Conservation (phyloP, 2,888 invertebrate species). For the Yponomeuta plumbellus region DNA sequence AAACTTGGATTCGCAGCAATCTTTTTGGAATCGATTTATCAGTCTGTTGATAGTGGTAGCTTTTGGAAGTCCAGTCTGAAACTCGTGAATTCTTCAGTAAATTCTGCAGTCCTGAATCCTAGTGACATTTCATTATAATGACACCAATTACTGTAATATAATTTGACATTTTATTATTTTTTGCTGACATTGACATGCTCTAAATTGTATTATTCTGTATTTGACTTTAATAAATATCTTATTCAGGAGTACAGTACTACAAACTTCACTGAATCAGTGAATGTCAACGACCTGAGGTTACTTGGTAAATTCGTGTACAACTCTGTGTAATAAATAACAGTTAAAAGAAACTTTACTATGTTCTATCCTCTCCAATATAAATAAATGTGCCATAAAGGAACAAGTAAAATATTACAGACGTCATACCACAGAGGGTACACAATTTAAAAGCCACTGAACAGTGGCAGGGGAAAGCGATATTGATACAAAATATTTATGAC, state of each 20-base stretch:
- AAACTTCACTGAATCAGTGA: no score
- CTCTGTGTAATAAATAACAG: no score
- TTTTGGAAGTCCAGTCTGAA: background rate
- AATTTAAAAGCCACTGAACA: slow-evolving; percentile 35
- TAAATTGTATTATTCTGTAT: no score
- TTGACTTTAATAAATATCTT: no score
- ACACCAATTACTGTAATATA: background rate
- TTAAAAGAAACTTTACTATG: no score
- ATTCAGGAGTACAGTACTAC: no score
- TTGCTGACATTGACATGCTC: no score
- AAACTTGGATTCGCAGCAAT: background rate
- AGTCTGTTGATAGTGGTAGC: background rate
- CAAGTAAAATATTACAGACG: slow-evolving; percentile 4
- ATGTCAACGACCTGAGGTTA: no score
- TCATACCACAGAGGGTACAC: background rate
- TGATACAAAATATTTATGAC: slow-evolving; percentile 65
- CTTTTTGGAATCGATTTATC: background rate
- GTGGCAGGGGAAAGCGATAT: slow-evolving; percentile 46
- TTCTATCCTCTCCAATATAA: no score
- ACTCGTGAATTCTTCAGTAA: slow-evolving; percentile 17
- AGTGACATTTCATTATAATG: background rate
- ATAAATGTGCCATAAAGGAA: no score
- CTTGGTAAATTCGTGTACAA: no score
- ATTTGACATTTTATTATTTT: no score
- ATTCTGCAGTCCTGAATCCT: background rate